Conservation (phyloP, 2,797 vertebrate species). For the Cyprinella venusta region DNA sequence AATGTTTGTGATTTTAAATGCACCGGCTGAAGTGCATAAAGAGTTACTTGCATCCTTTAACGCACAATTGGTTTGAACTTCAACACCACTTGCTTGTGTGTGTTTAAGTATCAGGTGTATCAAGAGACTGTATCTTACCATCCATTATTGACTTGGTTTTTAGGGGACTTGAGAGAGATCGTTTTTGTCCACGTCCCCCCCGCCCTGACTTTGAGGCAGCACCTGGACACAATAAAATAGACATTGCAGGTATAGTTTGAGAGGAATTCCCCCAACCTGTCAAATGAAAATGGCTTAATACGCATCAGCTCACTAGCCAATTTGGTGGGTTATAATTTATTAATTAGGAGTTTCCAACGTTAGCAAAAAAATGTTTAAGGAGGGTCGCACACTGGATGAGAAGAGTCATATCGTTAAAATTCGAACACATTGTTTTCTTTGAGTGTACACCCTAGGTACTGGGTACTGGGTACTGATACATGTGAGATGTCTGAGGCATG, state of each 20-base stretch:
- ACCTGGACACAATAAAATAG: slow-evolving; percentile 61
- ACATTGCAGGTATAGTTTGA: not conserved
- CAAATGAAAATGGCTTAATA: not conserved
- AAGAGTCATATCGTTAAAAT: not conserved
- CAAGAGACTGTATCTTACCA: slow-evolving; percentile 63
- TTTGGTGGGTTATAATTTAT: not conserved
- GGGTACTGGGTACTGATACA: too few relatives aligned
- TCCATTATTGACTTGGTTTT: slow-evolving; percentile 77
- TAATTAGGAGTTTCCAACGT: not conserved
- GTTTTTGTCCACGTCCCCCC: slow-evolving; percentile 69
- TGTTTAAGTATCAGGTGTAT: not conserved
- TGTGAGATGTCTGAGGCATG: not conserved
- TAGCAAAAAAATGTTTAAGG: too few relatives aligned
- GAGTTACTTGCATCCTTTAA: not conserved
- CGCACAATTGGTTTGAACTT: not conserved
- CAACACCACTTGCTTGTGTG: not conserved
- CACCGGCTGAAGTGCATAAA: not conserved
- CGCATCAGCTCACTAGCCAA: too few relatives aligned
- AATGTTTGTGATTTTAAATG: not conserved
- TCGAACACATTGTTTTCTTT: not conserved
- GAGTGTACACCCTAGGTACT: not conserved
- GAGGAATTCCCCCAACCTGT: not conserved
- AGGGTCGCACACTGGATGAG: not conserved
- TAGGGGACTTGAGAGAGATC: slow-evolving; percentile 57
- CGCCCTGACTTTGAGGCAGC: slow-evolving; percentile 64